A percentile compares a stretch with the other conserved stretches of the same genome.
These are phyloP conservation scores for Tetragnatha montana DNA, from an alignment of 2,888 invertebrate species.

Conservation along the genomic window DNA sequence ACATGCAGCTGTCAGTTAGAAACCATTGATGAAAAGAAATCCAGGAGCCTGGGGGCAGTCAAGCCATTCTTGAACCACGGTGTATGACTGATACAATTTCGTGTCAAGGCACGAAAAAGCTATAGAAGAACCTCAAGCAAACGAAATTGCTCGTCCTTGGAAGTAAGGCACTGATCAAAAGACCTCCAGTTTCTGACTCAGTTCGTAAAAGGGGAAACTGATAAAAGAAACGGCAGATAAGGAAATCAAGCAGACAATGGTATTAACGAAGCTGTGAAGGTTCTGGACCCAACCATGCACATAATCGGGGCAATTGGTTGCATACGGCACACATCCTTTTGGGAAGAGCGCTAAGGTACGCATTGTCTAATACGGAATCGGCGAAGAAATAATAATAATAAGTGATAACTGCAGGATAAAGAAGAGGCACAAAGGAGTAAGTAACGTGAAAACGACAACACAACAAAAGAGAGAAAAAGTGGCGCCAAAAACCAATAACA, in stretches of 20 bases:
- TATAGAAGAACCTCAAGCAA: too few species aligned
- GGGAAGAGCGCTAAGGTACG: slow-evolving; percentile 13
- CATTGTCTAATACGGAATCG: slow-evolving; percentile 32
- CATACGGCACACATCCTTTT: slow-evolving; percentile 56
- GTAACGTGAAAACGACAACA: slow-evolving; percentile 12
- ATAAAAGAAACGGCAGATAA: slow-evolving; percentile 22
- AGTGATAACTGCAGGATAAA: neutral
- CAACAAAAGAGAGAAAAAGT: slow-evolving; percentile 29
- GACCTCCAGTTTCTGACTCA: too few species aligned
- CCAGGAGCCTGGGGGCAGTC: too few species aligned
- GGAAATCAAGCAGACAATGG: slow-evolving; percentile 51
- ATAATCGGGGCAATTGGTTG: slow-evolving; percentile 62
- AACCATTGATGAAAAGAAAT: too few species aligned
- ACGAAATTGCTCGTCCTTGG: too few species aligned
- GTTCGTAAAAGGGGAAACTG: neutral
- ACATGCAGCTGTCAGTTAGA: too few species aligned
- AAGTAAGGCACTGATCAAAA: too few species aligned
- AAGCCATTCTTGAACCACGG: too few species aligned
- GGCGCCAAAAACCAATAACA: slow-evolving; percentile 58
- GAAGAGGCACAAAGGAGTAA: neutral
- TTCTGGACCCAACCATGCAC: slow-evolving; percentile 52
- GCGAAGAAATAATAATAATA: slow-evolving; percentile 2
- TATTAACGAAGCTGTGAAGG: slow-evolving; percentile 35
- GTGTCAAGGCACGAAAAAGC: too few species aligned
- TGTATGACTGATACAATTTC: too few species aligned